Percentiles rank a stretch among this genome's conserved stretches.
Evolutionary conservation across 1,140 invertebrate species (phyloP).

Genomic region (Cepaea nemoralis): DNA sequence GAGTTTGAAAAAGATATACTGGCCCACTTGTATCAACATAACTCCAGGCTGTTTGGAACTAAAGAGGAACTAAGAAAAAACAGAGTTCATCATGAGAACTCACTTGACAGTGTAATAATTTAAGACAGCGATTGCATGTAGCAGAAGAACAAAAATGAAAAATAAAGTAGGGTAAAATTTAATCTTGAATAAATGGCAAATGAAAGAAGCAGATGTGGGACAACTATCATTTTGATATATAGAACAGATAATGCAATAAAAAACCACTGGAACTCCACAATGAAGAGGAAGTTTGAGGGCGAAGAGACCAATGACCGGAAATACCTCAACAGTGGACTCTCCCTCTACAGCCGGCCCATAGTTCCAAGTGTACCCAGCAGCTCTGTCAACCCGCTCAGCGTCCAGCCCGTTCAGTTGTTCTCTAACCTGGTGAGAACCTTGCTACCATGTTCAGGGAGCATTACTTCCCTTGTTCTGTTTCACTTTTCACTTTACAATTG

Average conservation of each 20-base stretch:
- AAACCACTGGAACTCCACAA: conserved; percentile 99
- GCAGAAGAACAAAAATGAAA: too few species aligned
- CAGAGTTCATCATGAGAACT: too few species aligned
- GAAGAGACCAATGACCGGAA: conserved; percentile 39
- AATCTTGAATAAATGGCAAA: too few species aligned
- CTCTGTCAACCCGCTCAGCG: conserved; percentile 51
- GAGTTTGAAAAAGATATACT: too few species aligned
- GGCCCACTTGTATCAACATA: too few species aligned
- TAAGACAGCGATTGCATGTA: too few species aligned
- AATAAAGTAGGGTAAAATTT: too few species aligned
- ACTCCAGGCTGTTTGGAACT: too few species aligned
- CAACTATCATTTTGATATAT: conserved; percentile 49
- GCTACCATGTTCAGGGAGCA: too few species aligned
- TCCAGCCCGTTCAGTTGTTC: conserved; percentile 63
- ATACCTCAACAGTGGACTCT: conserved; percentile 25
- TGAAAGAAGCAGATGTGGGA: neutral
- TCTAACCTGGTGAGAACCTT: conserved; percentile 45
- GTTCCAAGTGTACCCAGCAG: conserved; percentile 52
- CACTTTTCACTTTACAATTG: neutral
- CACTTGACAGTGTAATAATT: too few species aligned
- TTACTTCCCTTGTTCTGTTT: neutral
- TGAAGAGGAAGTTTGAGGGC: conserved; percentile 75
- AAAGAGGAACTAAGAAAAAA: too few species aligned
- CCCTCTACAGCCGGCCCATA: conserved; percentile 49
- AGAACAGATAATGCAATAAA: conserved; percentile 98